These are phyloP conservation scores for Andrena chrysosceles DNA, from an alignment of 2,888 invertebrate genomes.

Conservation along the genomic window DNA sequence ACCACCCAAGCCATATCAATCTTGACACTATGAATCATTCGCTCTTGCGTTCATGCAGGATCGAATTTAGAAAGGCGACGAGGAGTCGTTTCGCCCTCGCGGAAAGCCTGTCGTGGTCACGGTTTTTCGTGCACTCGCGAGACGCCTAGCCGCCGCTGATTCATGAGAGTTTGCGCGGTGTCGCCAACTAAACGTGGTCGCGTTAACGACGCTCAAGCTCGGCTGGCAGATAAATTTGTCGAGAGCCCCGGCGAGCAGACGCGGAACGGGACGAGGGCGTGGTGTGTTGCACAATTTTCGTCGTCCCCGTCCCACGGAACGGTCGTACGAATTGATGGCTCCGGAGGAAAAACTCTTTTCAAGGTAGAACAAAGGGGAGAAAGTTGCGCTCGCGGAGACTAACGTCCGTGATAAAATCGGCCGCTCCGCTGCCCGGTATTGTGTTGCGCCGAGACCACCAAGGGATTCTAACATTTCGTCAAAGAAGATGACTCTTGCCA, in stretches of 20 bases:
- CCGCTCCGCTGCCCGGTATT: background rate
- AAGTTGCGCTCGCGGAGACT: constrained; percentile 27
- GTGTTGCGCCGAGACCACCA: background rate
- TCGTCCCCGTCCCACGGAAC: constrained; percentile 16
- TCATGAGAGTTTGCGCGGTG: constrained; percentile 36
- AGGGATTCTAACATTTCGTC: background rate
- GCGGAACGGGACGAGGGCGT: constrained; percentile 34
- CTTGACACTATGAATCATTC: constrained; percentile 22
- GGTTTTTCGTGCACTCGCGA: constrained; percentile 18
- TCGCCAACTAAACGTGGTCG: constrained; percentile 17
- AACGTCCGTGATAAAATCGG: constrained; percentile 35
- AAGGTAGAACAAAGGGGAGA: constrained; percentile 50
- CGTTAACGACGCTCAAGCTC: constrained; percentile 29
- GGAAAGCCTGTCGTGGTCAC: background rate
- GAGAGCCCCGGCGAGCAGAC: constrained; percentile 26
- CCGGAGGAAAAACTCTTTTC: constrained; percentile 15
- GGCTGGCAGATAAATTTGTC: constrained; percentile 41
- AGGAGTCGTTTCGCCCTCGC: background rate
- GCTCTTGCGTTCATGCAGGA: background rate
- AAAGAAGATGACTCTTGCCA: background rate
- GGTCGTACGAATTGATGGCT: constrained; percentile 10
- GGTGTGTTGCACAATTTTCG: constrained; percentile 30
- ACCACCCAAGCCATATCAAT: constrained; percentile 1
- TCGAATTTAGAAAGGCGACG: constrained; percentile 40
- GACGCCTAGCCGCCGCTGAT: constrained; percentile 23